A percentile compares a stretch with the other conserved stretches of the same genome.
phyloP scores from a whole-genome alignment of 2,797 vertebrate species.

The Margarornis squamiger region DNA sequence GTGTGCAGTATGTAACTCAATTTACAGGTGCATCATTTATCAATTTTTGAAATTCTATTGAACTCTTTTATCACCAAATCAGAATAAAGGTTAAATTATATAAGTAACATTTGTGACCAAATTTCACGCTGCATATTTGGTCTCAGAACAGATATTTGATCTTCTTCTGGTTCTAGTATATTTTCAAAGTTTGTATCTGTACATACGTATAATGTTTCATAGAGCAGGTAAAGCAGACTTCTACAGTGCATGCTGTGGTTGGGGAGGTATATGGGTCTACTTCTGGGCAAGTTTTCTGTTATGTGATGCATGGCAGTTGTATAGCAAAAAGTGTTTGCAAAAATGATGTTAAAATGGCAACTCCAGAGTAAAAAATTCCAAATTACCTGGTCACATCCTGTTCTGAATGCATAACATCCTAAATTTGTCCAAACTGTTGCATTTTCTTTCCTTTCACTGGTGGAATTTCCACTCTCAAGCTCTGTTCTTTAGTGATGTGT shows the following conservation, averaged over 20 bases:
- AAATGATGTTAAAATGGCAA: neutral
- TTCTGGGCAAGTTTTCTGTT: neutral
- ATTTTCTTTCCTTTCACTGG: neutral
- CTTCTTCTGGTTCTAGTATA: neutral
- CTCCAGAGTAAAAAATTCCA: neutral
- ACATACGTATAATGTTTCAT: neutral
- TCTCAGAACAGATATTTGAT: neutral
- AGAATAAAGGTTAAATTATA: conserved; percentile 5
- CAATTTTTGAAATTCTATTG: neutral
- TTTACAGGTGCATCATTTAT: neutral
- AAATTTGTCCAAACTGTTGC: neutral
- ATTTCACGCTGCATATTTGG: neutral
- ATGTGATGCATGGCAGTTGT: neutral
- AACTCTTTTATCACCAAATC: neutral
- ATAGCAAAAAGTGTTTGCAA: neutral
- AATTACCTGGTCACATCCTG: neutral
- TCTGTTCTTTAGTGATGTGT: neutral
- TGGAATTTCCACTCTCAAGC: neutral
- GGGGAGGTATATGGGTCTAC: neutral
- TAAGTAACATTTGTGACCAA: neutral
- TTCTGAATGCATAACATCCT: neutral
- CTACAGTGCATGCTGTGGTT: neutral
- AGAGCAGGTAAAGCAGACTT: neutral
- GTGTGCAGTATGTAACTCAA: neutral
- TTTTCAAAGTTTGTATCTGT: neutral